phyloP scores from a whole-genome alignment of 2,888 invertebrate genomes.

The Pheosia gnoma region DNA sequence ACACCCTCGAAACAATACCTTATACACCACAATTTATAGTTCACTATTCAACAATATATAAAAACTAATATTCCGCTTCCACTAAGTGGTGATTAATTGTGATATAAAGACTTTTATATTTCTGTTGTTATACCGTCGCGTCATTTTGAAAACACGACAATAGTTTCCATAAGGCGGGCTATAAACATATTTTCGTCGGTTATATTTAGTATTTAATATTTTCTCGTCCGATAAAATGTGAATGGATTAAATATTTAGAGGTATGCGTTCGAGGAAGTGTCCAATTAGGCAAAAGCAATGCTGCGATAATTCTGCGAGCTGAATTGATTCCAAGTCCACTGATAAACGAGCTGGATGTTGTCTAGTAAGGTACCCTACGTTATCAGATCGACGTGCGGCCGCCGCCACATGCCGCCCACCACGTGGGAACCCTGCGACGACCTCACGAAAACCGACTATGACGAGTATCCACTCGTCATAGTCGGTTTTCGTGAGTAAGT shows the following conservation, averaged over 20 bases:
- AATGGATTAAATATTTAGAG: conserved; percentile 28
- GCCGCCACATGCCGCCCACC: conserved; percentile 68
- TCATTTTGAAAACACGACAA: conserved; percentile 67
- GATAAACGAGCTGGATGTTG: conserved; percentile 76
- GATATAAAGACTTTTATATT: conserved; percentile 78
- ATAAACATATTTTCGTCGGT: conserved; percentile 45
- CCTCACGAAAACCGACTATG: conserved; percentile 33
- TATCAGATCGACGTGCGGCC: conserved; percentile 78
- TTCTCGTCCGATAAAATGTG: conserved; percentile 26
- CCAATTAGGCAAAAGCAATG: conserved; percentile 77
- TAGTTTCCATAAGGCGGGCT: conserved; percentile 54
- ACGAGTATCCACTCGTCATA: conserved; percentile 22
- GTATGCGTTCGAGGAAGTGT: conserved; percentile 64
- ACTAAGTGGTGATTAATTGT: conserved; percentile 80
- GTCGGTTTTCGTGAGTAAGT: too few species aligned
- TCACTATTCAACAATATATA: conserved; percentile 30
- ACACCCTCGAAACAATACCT: conserved; percentile 39
- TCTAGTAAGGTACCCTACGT: conserved; percentile 54
- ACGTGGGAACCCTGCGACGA: conserved; percentile 59
- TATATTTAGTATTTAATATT: conserved; percentile 34
- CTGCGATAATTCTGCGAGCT: conserved; percentile 77
- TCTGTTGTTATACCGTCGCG: conserved; percentile 72
- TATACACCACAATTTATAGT: conserved; percentile 42
- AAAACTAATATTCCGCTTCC: conserved; percentile 44
- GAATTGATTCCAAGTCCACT: conserved; percentile 76